Evolutionary conservation across 2,113 vertebrate genomes (phyloP).

Genomic region (Ctenodactylus gundi): DNA sequence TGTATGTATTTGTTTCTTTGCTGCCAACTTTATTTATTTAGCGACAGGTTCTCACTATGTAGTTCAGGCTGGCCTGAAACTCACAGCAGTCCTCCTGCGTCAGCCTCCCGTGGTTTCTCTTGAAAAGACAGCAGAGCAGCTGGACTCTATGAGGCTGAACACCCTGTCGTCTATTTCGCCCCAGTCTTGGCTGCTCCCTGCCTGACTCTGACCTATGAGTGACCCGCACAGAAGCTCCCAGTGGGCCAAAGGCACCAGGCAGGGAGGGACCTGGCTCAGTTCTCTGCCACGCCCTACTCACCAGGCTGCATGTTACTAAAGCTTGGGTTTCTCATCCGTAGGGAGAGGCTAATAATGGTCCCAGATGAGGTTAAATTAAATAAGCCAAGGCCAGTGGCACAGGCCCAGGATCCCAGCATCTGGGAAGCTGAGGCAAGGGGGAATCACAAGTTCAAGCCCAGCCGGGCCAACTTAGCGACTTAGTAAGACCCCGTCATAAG

Average conservation of each 20-base stretch:
- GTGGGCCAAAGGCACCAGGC: not conserved
- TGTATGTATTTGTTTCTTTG: not conserved
- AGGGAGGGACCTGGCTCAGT: not conserved
- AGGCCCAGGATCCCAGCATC: not conserved
- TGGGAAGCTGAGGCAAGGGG: not conserved
- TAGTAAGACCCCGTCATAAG: not conserved
- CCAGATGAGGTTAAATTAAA: not conserved
- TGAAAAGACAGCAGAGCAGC: too few species aligned
- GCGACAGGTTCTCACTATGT: not conserved
- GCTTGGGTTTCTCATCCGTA: not conserved
- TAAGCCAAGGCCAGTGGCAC: not conserved
- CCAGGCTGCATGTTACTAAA: fast-evolving
- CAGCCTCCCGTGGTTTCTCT: not conserved
- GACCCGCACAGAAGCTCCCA: fast-evolving
- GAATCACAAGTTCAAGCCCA: not conserved
- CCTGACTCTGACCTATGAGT: not conserved
- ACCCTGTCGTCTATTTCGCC: not conserved
- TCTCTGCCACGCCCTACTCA: not conserved
- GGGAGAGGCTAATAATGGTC: not conserved
- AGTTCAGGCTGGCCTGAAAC: not conserved
- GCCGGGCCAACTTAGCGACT: not conserved
- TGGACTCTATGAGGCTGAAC: too few species aligned
- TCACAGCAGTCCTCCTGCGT: not conserved
- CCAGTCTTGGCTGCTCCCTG: not conserved
- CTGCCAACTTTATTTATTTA: not conserved